Percentiles rank a stretch among this genome's conserved stretches.
These are phyloP conservation scores for Embidobia sp. DNA, from an alignment of 2,888 invertebrate species.

Conservation along the genomic window DNA sequence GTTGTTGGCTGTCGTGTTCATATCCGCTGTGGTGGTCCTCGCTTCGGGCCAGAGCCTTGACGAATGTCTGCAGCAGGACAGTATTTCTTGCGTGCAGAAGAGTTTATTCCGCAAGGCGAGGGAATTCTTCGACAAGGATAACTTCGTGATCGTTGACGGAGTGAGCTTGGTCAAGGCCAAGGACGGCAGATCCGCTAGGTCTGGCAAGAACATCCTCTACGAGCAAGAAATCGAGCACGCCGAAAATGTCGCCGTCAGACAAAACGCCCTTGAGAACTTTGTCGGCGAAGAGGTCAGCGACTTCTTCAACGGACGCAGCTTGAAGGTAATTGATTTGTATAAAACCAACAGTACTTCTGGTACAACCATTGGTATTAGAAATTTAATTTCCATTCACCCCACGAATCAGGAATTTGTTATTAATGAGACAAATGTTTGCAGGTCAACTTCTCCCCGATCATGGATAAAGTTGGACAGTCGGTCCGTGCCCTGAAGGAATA, in stretches of 20 bases:
- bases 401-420: no score
- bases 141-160: conserved; percentile 83
- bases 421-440: conserved; percentile 59
- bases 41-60: conserved; percentile 81
- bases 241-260: conserved; percentile 82
- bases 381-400: no score
- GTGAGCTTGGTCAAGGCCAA: conserved; percentile 82
- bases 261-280: conserved; percentile 84
- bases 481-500: conserved; percentile 82
- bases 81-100: conserved; percentile 85
- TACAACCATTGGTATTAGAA: no score
- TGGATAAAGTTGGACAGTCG: conserved; percentile 79
- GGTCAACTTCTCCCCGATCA: conserved; percentile 79
- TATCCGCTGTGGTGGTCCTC: conserved; percentile 68
- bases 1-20: conserved; percentile 70
- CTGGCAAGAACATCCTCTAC: conserved; percentile 81
- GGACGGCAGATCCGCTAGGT: conserved; percentile 80
- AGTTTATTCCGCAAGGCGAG: conserved; percentile 84
- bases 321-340: conserved; percentile 72
- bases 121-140: conserved; percentile 84
- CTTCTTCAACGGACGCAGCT: conserved; percentile 83
- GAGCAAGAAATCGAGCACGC: conserved; percentile 83
- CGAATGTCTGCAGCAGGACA: conserved; percentile 85
- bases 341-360: no score
- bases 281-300: conserved; percentile 83